Conservation (phyloP, 30 jellyfish, hydroid and myxozoan genomes). For the Pelagia noctiluca region DNA sequence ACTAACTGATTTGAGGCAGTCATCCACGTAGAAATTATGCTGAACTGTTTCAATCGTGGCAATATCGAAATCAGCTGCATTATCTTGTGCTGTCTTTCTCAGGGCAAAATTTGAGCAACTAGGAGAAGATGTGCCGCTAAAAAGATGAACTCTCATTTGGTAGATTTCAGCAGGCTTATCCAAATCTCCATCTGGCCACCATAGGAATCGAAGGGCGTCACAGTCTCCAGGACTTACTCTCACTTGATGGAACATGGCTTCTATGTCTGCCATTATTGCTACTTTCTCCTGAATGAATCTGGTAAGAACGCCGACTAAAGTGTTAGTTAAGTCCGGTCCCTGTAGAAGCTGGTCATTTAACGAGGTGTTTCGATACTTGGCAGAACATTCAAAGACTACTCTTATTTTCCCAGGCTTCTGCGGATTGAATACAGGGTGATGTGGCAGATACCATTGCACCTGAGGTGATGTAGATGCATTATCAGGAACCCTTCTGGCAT, state of each 20-base stretch:
- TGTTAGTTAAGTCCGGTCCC: constrained; percentile 77
- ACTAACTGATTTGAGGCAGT: constrained; percentile 44
- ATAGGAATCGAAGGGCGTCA: constrained; percentile 66
- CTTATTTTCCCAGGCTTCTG: constrained; percentile 74
- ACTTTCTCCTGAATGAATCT: constrained; percentile 80
- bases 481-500: constrained; percentile 8
- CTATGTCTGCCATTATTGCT: constrained; percentile 75
- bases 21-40: constrained; percentile 70
- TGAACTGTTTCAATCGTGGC: too few species aligned
- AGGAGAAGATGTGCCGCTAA: constrained; percentile 80
- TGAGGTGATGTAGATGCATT: not conserved
- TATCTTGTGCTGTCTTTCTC: constrained; percentile 57
- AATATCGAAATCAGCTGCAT: constrained; percentile 9
- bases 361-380: constrained; percentile 56
- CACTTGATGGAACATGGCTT: constrained; percentile 81
- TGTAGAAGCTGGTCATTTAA: constrained; percentile 63
- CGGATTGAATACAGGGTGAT: constrained; percentile 67
- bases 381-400: constrained; percentile 81
- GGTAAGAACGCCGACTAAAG: constrained; percentile 42
- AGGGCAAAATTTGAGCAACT: constrained; percentile 71
- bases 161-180: constrained; percentile 48
- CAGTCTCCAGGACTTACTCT: constrained; percentile 43
- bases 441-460: constrained; percentile 78
- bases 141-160: constrained; percentile 71
- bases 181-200: constrained; percentile 74